These are phyloP conservation scores for Tachycineta bicolor DNA, from an alignment of 2,113 vertebrate species.

Conservation along the genomic window DNA sequence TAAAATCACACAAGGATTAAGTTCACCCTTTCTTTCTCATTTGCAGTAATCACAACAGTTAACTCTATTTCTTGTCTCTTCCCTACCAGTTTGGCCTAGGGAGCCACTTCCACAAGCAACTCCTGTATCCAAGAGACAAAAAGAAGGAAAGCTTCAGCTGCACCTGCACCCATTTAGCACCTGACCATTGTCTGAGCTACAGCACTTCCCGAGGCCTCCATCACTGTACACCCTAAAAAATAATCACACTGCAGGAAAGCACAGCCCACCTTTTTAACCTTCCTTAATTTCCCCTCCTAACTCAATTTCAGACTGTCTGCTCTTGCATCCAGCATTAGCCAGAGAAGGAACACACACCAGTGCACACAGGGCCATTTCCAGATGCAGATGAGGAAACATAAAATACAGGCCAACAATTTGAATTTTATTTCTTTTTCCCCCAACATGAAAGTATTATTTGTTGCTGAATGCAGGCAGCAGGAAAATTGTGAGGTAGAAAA, in stretches of 20 bases:
- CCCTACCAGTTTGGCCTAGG: background rate
- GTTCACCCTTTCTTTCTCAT: background rate
- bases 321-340: background rate
- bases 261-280: background rate
- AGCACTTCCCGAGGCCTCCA: background rate
- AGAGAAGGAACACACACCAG: background rate
- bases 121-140: background rate
- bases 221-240: accelerated
- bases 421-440: background rate
- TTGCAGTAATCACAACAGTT: background rate
- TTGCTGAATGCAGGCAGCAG: background rate
- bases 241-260: background rate
- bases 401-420: background rate
- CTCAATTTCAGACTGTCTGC: background rate
- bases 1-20: background rate
- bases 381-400: background rate
- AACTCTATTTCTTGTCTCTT: background rate
- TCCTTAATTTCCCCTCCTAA: background rate
- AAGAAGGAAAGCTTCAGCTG: background rate
- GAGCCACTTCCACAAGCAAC: background rate
- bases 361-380: background rate
- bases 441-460: background rate
- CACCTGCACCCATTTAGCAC: accelerated
- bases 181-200: background rate
- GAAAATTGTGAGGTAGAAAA: background rate